Base-by-base conservation (phyloP, 2,888 invertebrate species). In the Drosophila anomalata region DNA sequence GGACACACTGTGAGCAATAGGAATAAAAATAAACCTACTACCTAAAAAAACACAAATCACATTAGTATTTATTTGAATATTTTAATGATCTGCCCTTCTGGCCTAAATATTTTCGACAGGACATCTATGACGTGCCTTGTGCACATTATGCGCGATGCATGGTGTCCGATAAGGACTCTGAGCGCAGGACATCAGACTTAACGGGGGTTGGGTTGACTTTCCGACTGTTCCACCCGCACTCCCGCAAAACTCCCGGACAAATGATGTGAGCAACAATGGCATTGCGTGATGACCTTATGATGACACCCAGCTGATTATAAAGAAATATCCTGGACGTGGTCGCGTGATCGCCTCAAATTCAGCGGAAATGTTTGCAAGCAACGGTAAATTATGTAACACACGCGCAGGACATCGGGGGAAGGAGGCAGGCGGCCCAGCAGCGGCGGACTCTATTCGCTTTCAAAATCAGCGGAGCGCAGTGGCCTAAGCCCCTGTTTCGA, bases 231-330 rank as follows among this genome's bases (percentile, higher is more conserved):
- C 22, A 5, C 22, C 22, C 22, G 4, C 22, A 0, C 57, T 33
- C 29, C 24, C 1, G 44, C 31, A 31, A 31, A 46, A 54, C 12
- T 14, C 14, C 76, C 78, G 12, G 78, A 68, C 58, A 56, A 65
- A 66, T 65, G 55, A 66, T 70, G 62, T 70, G 70, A 70, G 54
- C 66, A 67, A 66, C 67, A 67, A 67, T 67, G 67, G 67, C 51
- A 14, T 70, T 70, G 70, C 70, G 70, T 78, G 90, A 90, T 90
- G 90, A 89, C 90, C 90, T 90, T 89, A 85, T 78, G 90, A 90
- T 90, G 90, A 90, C 90, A 90, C 83, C 75, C 82, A 82, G 71
- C 77, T 82, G 87, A 85, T 87, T 83, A 87, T 80, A 80, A 75
- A 78, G 78, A 77, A 83, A 86, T 79, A 79, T 79, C 59, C 56